Percentiles rank a stretch among this genome's conserved stretches.
phyloP scores from a whole-genome alignment of 2,797 vertebrate genomes.

The Chrosomus eos region DNA sequence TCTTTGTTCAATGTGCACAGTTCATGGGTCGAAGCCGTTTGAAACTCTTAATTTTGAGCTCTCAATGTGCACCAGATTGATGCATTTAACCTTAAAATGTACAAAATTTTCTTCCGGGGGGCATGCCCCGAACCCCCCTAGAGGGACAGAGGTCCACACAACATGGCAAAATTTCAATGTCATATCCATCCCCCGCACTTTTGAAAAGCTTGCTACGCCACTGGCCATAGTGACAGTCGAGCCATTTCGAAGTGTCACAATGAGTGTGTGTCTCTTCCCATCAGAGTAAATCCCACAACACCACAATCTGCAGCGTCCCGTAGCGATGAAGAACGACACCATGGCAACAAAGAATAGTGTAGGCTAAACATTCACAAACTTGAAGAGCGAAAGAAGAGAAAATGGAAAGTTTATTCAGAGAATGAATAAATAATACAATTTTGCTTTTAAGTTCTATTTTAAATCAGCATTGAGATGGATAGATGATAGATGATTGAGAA shows the following conservation, averaged over 20 bases:
- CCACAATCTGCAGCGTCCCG: conserved; percentile 13
- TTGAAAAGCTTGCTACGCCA: no score
- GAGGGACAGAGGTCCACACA: no score
- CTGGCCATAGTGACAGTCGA: conserved; percentile 37
- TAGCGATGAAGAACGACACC: background rate
- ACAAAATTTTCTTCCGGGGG: no score
- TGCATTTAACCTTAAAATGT: no score
- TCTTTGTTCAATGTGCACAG: no score
- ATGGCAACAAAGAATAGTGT: conserved; percentile 12
- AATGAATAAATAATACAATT: background rate
- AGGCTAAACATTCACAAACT: background rate
- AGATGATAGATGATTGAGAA: no score
- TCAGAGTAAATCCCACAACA: background rate
- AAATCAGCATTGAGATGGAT: background rate
- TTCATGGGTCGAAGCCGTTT: no score
- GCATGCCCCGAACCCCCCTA: no score
- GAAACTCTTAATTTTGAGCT: no score
- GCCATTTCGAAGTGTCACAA: background rate
- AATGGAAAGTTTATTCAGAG: background rate
- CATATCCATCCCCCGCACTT: no score
- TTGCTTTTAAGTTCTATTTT: background rate
- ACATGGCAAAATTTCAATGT: no score
- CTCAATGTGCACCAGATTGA: no score
- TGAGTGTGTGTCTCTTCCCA: background rate
- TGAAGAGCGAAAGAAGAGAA: background rate